phyloP scores from a whole-genome alignment of 1,140 invertebrate genomes.

The Drosophila micromelanica region DNA sequence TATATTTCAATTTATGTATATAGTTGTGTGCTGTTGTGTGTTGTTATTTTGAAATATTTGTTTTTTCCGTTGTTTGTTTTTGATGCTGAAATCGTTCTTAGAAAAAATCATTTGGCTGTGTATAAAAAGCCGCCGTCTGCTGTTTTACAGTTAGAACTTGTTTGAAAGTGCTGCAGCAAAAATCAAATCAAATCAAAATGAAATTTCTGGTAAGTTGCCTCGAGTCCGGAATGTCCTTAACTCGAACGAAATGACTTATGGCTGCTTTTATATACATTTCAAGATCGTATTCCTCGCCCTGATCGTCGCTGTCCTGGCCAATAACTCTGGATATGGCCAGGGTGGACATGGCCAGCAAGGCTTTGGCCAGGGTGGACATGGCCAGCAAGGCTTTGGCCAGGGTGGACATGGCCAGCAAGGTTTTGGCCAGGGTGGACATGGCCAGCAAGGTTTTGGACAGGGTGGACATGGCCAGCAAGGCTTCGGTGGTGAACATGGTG shows the following conservation, averaged over 20 bases:
- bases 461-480: background rate
- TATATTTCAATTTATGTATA: background rate
- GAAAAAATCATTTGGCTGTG: background rate
- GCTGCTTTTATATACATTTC: background rate
- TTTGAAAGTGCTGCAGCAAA: constrained; percentile 18
- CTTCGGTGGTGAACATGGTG: background rate
- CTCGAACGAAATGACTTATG: background rate
- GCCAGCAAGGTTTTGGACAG: background rate
- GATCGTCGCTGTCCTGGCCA: constrained; percentile 16
- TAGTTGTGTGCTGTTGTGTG: background rate
- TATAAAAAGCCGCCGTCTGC: constrained; percentile 8
- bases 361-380: no score
- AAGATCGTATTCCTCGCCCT: constrained; percentile 22
- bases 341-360: no score
- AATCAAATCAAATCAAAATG: constrained; percentile 22
- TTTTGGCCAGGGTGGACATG: background rate
- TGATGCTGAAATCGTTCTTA: background rate
- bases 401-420: constrained; percentile 13
- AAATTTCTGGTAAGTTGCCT: constrained; percentile 27
- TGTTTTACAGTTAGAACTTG: constrained; percentile 7
- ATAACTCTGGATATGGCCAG: background rate
- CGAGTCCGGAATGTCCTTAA: background rate
- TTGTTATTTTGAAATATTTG: background rate
- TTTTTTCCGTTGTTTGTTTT: constrained; percentile 6
- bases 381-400: background rate